These are phyloP conservation scores for Falcunculus frontatus DNA, from an alignment of 2,113 vertebrate species.

Conservation along the genomic window DNA sequence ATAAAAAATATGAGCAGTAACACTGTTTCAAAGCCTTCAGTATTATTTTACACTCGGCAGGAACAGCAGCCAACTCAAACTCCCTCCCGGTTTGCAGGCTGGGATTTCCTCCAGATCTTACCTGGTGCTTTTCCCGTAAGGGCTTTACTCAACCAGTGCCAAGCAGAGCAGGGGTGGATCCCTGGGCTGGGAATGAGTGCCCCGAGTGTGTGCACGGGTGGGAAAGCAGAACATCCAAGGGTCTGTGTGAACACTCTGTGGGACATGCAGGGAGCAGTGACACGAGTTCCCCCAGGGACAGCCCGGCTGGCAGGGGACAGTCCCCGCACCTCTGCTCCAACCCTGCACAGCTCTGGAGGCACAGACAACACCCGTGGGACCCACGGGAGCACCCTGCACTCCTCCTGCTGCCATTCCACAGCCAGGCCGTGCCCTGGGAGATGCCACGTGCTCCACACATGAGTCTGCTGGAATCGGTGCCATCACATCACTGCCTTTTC, in stretches of 20 bases:
- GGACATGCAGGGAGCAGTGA: background rate
- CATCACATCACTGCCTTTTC: background rate
- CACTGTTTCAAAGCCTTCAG: background rate
- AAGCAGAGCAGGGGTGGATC: background rate
- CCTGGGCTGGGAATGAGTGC: background rate
- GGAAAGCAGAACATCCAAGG: background rate
- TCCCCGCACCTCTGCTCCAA: background rate
- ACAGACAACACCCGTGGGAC: background rate
- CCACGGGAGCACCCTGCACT: background rate
- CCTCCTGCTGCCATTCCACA: background rate
- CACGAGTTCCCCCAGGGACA: background rate
- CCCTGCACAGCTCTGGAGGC: background rate
- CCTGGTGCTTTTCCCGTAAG: background rate
- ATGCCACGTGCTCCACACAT: background rate
- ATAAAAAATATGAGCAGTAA: background rate
- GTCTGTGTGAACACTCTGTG: background rate
- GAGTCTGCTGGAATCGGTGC: background rate
- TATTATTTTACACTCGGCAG: background rate
- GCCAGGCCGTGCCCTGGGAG: background rate
- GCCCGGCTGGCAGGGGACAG: background rate
- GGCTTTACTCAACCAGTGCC: background rate
- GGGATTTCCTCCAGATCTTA: background rate
- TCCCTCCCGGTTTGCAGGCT: background rate
- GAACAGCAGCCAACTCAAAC: background rate
- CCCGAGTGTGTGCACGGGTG: background rate